Conservation (phyloP, 2,113 vertebrate genomes). For the Periophthalmodon schlosseri region DNA sequence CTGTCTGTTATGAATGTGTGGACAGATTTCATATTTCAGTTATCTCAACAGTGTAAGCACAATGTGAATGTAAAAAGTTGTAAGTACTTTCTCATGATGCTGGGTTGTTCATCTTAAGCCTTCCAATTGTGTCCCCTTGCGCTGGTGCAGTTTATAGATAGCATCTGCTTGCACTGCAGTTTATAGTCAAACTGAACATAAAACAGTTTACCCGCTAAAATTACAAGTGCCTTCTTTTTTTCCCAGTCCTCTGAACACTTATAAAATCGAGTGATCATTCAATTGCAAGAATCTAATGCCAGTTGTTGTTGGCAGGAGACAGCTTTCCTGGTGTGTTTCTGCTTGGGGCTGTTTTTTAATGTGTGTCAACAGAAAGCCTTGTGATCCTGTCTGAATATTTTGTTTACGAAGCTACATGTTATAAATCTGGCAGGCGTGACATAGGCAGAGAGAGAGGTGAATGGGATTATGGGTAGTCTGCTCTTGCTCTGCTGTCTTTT, state of each 20-base stretch:
- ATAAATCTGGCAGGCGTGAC: slow-evolving; percentile 22
- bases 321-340: not conserved
- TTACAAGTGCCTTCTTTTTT: not conserved
- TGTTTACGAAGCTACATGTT: slow-evolving; percentile 7
- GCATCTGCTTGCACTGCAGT: not conserved
- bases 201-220: not conserved
- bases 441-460: slow-evolving; percentile 5
- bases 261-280: not conserved
- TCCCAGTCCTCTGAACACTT: not conserved
- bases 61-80: not conserved
- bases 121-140: not conserved
- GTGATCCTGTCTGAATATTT: slow-evolving; percentile 13
- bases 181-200: not conserved
- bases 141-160: not conserved
- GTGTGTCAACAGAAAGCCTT: slow-evolving; percentile 4
- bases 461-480: slow-evolving; percentile 11
- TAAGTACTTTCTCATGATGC: not conserved
- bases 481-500: slow-evolving; percentile 40
- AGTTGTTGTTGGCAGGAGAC: not conserved
- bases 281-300: not conserved
- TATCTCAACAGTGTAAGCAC: not conserved
- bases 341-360: not conserved
- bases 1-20: too few species aligned
- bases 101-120: not conserved
- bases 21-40: not conserved